These are phyloP conservation scores for Stenotaenia linearis DNA, from an alignment of 2,888 invertebrate species.

Conservation along the genomic window DNA sequence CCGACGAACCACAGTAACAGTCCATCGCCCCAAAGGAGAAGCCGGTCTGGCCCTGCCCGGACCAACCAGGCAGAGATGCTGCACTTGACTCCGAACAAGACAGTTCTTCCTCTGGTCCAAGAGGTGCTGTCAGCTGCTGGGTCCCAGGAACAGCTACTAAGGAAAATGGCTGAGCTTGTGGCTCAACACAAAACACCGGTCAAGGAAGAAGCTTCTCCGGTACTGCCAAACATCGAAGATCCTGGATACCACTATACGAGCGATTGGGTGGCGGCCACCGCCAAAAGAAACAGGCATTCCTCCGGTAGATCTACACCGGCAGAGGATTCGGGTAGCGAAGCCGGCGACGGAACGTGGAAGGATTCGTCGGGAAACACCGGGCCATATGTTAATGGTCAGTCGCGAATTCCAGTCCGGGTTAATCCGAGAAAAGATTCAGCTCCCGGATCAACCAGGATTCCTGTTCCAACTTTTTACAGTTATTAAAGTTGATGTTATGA, in stretches of 20 bases:
- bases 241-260: not conserved
- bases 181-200: conserved; percentile 53
- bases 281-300: not conserved
- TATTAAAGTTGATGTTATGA: not conserved
- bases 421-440: conserved; percentile 17
- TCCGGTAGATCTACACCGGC: not conserved
- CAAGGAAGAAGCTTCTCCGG: not conserved
- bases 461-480: conserved; percentile 21
- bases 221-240: not conserved
- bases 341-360: not conserved
- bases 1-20: not conserved
- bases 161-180: conserved; percentile 67
- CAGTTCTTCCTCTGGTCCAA: conserved; percentile 56
- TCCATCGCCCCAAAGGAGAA: conserved; percentile 53
- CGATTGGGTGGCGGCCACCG: conserved; percentile 7
- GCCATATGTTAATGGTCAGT: not conserved
- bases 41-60: not conserved
- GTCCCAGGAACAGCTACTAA: conserved; percentile 65
- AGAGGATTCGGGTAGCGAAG: not conserved
- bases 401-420: conserved; percentile 22
- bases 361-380: not conserved
- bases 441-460: conserved; percentile 29
- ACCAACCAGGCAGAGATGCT: not conserved
- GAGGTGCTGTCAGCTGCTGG: conserved; percentile 66
- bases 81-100: not conserved